Base-by-base conservation (phyloP, 2,888 invertebrate genomes). In the Sarcophaga caerulescens region DNA sequence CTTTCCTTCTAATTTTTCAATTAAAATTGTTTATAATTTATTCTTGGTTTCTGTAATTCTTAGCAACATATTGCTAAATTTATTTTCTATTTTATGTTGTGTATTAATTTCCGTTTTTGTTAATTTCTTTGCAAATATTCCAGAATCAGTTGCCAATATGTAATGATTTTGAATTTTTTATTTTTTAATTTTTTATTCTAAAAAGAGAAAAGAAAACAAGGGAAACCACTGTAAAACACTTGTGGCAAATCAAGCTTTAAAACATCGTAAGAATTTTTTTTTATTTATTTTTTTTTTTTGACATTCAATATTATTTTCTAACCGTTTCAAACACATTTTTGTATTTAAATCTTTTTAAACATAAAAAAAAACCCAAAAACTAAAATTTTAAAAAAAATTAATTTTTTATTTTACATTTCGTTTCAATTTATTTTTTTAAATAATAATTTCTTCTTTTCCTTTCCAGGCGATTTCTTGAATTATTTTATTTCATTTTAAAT, bases 171-270 rank as follows among this genome's bases (percentile, higher is more conserved):
- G 8, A 35, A 10, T 10, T 35, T 35, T 35, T 35, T 35, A 2
- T 10, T 35, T 35, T 35, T 35, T 17, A 66, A 17, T 60, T 63
- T 12, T 65, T 71, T 19, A 52, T 4, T 21, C 80, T 80, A 68
- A 74, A 81, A 80, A 19, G 25, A 47, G 14, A 74, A 52, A 73
- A 44, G 57, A 25, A n/a, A 35, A n/a, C 52, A 47, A 14, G 21
- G 52, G 47, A 23, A 68, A 47, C 69, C 69, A 65, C 52, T 52
- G 12, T 23, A 66, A 76, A 85, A 81, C 84, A 81, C 84, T 77
- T 81, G 77, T 81, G 68, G 80, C 1, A 62, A 35, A 65, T 35
- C 17, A 66, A 60, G 11, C 60, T 74, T 25, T 45, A 23, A 57
- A 35, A 19, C 8, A 69, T 10, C 35, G 2, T 2, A 35, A 2